These are phyloP conservation scores for Gila orcuttii DNA, from an alignment of 2,113 vertebrate genomes.

Conservation along the genomic window DNA sequence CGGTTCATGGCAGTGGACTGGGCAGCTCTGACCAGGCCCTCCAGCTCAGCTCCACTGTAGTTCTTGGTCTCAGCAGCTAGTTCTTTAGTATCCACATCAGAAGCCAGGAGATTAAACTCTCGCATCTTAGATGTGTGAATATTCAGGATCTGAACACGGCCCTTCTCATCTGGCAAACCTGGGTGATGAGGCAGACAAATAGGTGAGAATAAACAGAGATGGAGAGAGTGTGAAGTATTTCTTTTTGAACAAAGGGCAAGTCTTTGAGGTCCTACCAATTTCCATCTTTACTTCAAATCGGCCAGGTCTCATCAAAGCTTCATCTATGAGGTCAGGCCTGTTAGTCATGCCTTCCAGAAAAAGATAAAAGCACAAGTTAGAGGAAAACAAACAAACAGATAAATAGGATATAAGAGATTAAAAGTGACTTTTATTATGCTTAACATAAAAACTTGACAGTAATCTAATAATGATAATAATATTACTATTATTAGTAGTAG, in stretches of 20 bases:
- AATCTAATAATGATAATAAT: neutral
- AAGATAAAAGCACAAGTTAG: neutral
- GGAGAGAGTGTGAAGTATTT: neutral
- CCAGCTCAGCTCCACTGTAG: constrained; percentile 96
- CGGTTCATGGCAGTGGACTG: constrained; percentile 99
- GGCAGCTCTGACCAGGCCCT: constrained; percentile 94
- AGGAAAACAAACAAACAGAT: neutral
- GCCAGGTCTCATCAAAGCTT: constrained; percentile 95
- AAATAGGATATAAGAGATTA: neutral
- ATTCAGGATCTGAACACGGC: constrained; percentile 92
- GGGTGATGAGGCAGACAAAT: constrained; percentile 8
- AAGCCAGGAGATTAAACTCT: constrained; percentile 83
- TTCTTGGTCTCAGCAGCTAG: constrained; percentile 94
- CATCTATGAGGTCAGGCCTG: constrained; percentile 97
- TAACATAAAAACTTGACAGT: neutral
- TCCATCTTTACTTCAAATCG: constrained; percentile 99
- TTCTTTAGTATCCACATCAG: constrained; percentile 86
- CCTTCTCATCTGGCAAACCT: constrained; percentile 97
- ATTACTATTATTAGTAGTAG: neutral
- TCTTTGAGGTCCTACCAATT: constrained; percentile 81
- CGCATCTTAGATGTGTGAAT: constrained; percentile 96
- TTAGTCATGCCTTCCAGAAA: constrained; percentile 92
- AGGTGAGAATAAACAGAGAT: neutral
- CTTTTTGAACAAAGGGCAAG: neutral
- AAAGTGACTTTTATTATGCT: neutral